Evolutionary conservation across 2,888 invertebrate genomes (phyloP), one percentile per base, ranked within the genome.

Genomic region (Caenorhabditis sulstoni): DNA sequence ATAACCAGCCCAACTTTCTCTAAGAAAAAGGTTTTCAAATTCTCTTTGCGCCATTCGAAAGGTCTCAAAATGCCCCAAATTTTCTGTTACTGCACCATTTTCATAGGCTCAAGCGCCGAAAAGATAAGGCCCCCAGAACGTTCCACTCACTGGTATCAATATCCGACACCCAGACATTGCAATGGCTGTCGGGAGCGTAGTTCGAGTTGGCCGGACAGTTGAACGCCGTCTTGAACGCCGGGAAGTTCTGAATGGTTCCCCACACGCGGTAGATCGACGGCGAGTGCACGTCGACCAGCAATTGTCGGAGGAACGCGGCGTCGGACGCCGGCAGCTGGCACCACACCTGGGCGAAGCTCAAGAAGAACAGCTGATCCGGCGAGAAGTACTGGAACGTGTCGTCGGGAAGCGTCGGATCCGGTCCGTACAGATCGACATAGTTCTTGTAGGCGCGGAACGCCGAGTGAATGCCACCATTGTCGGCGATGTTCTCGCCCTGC

Each of bases 401-500:
- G 50, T 86, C 89, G 16, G 89, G 88, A n/a, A 89, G 81, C 12
- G 45, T 70, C n/a, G 86, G 84, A 52, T 89, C 88, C 9, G 84
- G 80, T 29, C 88, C 89, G 44, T 85, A 81, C 4, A 87, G 78
- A 41, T 83, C 67, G 8, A 85, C 80, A 52, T 81, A 84, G 57
- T 84, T 84, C 39, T 85, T 82, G 79, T 87, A 87, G 11, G 89
- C 88, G 39, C 85, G 81, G 81, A 75, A 89, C 0, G 89, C 87
- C 3, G 89, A 82, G 62, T 87, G 87, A 45, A 89, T 89, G 9
- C 92, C 86, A 61, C 92, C 92, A 85, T 93, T 93, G 84, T 92
- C 93, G 2, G 92, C 93, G 68, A 93, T 92, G 86, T 93, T 93
- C 87, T 93, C 92, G 18, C 92, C 92, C 41, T 93, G 90, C 3